Evolutionary conservation across 2,113 vertebrate species (phyloP).

Genomic region (Vireo altiloquus): DNA sequence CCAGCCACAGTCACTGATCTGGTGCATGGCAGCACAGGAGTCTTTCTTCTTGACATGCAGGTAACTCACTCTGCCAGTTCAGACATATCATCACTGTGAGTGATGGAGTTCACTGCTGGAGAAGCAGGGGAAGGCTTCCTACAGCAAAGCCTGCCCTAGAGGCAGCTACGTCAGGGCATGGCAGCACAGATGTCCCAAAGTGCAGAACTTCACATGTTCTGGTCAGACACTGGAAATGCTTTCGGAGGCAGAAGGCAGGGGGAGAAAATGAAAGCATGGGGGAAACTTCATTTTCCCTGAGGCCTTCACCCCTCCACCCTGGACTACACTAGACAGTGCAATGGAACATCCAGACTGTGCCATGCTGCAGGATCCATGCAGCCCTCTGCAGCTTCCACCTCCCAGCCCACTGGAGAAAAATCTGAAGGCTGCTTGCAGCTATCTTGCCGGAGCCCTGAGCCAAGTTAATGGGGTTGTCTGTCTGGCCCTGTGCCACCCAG

Average conservation of each 20-base stretch:
- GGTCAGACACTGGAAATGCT: not conserved
- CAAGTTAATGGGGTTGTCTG: accelerated
- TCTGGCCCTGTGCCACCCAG: not conserved
- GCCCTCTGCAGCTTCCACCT: not conserved
- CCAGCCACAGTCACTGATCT: not conserved
- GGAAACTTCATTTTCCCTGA: not conserved
- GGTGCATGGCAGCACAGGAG: accelerated
- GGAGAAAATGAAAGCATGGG: not conserved
- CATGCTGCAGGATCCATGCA: accelerated
- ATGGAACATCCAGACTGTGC: not conserved
- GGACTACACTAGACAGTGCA: accelerated
- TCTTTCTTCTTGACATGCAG: slow-evolving; percentile 41
- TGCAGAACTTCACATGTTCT: not conserved
- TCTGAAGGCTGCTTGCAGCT: not conserved
- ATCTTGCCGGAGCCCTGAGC: not conserved
- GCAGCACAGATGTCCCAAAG: accelerated
- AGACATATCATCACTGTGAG: not conserved
- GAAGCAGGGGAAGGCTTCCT: not conserved
- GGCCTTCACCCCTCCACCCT: too few relatives aligned
- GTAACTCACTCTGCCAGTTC: slow-evolving; percentile 42
- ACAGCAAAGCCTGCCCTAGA: not conserved
- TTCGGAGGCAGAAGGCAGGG: not conserved
- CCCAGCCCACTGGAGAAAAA: not conserved
- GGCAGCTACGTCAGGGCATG: not conserved
- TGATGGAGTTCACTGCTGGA: not conserved